Percentiles rank a stretch among this genome's conserved stretches.
phyloP scores from a whole-genome alignment of 2,888 invertebrate species.

The Plebejus melissa region DNA sequence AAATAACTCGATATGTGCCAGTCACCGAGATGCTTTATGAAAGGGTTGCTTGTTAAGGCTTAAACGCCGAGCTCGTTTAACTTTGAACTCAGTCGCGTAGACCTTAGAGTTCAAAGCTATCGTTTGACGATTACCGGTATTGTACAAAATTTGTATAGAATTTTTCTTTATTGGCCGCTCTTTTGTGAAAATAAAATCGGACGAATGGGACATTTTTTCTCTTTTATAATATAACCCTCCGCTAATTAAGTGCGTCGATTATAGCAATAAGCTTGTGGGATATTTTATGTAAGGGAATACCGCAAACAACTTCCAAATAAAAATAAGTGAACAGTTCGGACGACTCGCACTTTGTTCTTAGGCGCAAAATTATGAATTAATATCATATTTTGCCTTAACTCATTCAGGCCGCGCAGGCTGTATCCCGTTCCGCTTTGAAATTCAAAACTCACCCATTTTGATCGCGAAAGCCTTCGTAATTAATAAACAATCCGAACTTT shows the following conservation, averaged over 20 bases:
- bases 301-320: constrained; percentile 25
- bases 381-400: constrained; percentile 12
- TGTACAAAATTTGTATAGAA: constrained; percentile 26
- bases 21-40: constrained; percentile 35
- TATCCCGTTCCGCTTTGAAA: constrained; percentile 18
- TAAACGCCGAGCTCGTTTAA: background rate
- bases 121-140: background rate
- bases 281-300: constrained; percentile 25
- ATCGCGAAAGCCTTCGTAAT: background rate
- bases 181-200: constrained; percentile 25
- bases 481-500: constrained; percentile 6
- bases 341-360: constrained; percentile 14
- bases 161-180: constrained; percentile 27
- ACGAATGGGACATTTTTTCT: constrained; percentile 27
- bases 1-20: constrained; percentile 38
- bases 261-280: constrained; percentile 27
- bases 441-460: constrained; percentile 4
- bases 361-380: constrained; percentile 21
- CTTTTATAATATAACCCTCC: constrained; percentile 27
- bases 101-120: background rate
- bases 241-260: constrained; percentile 28
- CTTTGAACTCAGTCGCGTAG: background rate
- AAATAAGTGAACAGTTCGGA: constrained; percentile 11
- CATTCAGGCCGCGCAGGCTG: background rate
- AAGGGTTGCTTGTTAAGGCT: constrained; percentile 37